A percentile compares a stretch with the other conserved stretches of the same genome.
Evolutionary conservation across 2,888 invertebrate species (phyloP).

Genomic region (Megastigmus dorsalis): DNA sequence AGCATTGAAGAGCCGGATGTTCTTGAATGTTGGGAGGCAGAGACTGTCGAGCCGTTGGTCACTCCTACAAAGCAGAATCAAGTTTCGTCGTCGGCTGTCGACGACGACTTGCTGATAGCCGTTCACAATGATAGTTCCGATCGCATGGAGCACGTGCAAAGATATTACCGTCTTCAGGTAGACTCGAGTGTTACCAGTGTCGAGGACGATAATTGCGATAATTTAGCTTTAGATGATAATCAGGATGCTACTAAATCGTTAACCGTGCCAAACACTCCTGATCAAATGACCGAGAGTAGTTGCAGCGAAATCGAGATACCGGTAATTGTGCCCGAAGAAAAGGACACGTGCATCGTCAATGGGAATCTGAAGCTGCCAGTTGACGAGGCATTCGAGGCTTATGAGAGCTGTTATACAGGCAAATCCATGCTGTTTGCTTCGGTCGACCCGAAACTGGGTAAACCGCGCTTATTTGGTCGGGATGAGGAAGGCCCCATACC

Average conservation of each 20-base stretch:
- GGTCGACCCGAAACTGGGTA: slow-evolving; percentile 58
- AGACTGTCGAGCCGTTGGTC: slow-evolving; percentile 67
- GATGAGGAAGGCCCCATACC: slow-evolving; percentile 62
- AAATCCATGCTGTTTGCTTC: slow-evolving; percentile 54
- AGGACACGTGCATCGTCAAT: background rate
- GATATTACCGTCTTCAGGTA: slow-evolving; percentile 68
- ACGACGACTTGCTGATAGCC: slow-evolving; percentile 51
- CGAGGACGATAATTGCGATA: slow-evolving; percentile 55
- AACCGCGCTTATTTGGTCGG: slow-evolving; percentile 13
- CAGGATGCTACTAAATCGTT: slow-evolving; percentile 15
- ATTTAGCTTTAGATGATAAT: slow-evolving; percentile 40
- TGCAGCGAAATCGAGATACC: slow-evolving; percentile 62
- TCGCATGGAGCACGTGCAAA: slow-evolving; percentile 62
- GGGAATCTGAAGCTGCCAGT: slow-evolving; percentile 59
- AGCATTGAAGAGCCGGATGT: slow-evolving; percentile 74
- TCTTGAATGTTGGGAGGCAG: slow-evolving; percentile 75
- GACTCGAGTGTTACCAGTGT: slow-evolving; percentile 61
- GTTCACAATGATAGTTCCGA: background rate
- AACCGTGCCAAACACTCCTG: slow-evolving; percentile 61
- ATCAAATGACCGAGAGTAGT: slow-evolving; percentile 59
- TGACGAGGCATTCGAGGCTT: slow-evolving; percentile 71
- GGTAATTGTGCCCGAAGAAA: slow-evolving; percentile 59
- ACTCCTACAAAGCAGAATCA: slow-evolving; percentile 60
- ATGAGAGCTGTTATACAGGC: slow-evolving; percentile 67
- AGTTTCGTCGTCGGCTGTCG: too few species aligned